Base-by-base conservation (phyloP, 2,113 vertebrate species). In the Aplodontia rufa region DNA sequence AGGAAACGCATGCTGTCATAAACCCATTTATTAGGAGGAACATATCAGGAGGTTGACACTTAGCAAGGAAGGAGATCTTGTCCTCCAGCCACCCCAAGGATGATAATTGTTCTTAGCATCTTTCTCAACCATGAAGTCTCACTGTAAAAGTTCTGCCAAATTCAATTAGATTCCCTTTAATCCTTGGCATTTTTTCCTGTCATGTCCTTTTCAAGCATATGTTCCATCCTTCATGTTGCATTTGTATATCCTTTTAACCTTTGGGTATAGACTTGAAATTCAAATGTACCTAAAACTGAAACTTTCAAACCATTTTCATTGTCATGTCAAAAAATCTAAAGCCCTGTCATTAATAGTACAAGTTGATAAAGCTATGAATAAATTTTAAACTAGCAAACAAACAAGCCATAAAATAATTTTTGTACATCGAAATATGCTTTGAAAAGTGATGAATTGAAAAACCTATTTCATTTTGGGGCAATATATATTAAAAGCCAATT, bases 341-440 rank as follows among this genome's bases (percentile, higher is more conserved):
- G 32, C 13, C 35, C 19, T 94, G 68, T 90, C 26, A 10, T 90
- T 87, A 72, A 72, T 11, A 69, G 40, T 32, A 35, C 2, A 49
- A 69, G 69, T 76, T 96, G 66, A 19, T 69, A 72, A 93, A 82
- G 49, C 35, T 62, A 49, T 89, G 81, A 86, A 71, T 94, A 81
- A 40, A 81, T 94, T 79, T 95, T 93, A 92, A 93, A 78, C 12
- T 16, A 37, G 30, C 32, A 35, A 84, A 88, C 45, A 16, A 74
- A 51, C 4, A 68, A 95, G 58, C 49, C 35, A 69, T 53, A 78
- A 40, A 95, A 40, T 62, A 32, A 51, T 10, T 49, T 85, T 82
- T 90, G 60, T 8, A 40, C 26, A 58, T 78, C 55, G 81, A 93
- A 68, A 53, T 85, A 26, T 76, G 62, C 66, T 94, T 97, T 84